These are phyloP conservation scores for Siniperca knerii DNA, from an alignment of 2,113 vertebrate genomes.

Conservation along the genomic window DNA sequence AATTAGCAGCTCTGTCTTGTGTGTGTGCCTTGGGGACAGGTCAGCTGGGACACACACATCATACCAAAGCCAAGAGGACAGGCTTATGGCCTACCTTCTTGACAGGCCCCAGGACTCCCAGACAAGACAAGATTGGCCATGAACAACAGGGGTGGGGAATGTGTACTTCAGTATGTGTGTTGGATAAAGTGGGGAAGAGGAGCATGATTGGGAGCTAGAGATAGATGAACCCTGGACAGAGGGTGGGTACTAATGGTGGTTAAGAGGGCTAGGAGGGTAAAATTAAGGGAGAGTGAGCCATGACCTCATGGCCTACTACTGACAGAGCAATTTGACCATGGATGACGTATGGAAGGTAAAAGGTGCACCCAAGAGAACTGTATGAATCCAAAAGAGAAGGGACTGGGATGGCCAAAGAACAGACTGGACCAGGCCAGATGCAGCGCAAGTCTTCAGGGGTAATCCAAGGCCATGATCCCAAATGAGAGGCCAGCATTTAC, in stretches of 20 bases:
- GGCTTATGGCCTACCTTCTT: constrained; percentile 43
- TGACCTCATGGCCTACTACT: not conserved
- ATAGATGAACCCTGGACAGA: constrained; percentile 1
- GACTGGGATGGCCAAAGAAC: not conserved
- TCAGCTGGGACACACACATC: constrained; percentile 62
- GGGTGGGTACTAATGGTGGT: not conserved
- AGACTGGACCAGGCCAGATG: not conserved
- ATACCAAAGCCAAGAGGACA: constrained; percentile 70
- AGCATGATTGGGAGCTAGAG: not conserved
- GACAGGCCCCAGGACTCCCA: constrained; percentile 41
- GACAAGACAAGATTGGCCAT: constrained; percentile 28
- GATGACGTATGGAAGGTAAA: constrained; percentile 19
- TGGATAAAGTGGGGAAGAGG: not conserved
- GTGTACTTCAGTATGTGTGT: not conserved
- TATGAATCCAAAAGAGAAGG: not conserved
- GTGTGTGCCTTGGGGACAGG: constrained; percentile 40
- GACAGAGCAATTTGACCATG: constrained; percentile 3
- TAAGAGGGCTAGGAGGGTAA: not conserved
- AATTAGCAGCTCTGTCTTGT: constrained; percentile 61
- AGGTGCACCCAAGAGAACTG: not conserved
- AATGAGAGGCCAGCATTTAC: constrained; percentile 10
- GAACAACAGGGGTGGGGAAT: constrained; percentile 16
- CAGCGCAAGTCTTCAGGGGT: constrained; percentile 3
- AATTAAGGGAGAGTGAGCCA: not conserved
- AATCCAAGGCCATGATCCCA: constrained; percentile 12